Evolutionary conservation across 2,113 vertebrate species (phyloP).

Genomic region (Odocoileus hemionus): DNA sequence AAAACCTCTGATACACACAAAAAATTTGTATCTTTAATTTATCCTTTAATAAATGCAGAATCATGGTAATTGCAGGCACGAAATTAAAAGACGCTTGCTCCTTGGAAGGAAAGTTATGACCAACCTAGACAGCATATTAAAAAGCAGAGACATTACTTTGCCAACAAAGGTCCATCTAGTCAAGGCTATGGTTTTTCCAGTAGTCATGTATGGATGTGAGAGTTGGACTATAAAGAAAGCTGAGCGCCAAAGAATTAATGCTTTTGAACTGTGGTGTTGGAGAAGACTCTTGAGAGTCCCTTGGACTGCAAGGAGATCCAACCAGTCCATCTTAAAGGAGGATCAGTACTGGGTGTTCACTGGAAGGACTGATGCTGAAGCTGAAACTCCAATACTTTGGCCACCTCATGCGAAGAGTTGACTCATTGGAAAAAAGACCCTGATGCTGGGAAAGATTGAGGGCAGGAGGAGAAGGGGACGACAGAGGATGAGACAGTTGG

Average conservation of each 20-base stretch:
- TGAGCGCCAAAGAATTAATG: accelerated
- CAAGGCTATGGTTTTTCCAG: not conserved
- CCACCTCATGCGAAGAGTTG: not conserved
- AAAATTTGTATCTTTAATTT: not conserved
- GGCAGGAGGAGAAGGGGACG: not conserved
- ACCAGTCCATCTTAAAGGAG: not conserved
- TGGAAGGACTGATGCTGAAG: not conserved
- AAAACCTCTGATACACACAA: not conserved
- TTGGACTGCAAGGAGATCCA: not conserved
- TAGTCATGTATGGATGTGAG: not conserved
- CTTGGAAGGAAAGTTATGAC: not conserved
- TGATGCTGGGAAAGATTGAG: not conserved
- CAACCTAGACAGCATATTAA: not conserved
- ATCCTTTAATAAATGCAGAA: not conserved
- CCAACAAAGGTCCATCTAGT: not conserved
- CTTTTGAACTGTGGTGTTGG: not conserved
- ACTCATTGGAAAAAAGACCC: not conserved
- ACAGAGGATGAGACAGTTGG: not conserved
- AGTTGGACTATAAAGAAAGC: not conserved
- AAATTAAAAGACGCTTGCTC: not conserved
- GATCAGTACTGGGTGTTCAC: not conserved
- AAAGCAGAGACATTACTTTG: not conserved
- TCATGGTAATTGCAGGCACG: not conserved
- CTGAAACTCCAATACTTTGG: not conserved
- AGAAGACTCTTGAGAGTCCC: not conserved